Conservation (phyloP, 2,797 vertebrate genomes). For the Mionectes olivaceus region DNA sequence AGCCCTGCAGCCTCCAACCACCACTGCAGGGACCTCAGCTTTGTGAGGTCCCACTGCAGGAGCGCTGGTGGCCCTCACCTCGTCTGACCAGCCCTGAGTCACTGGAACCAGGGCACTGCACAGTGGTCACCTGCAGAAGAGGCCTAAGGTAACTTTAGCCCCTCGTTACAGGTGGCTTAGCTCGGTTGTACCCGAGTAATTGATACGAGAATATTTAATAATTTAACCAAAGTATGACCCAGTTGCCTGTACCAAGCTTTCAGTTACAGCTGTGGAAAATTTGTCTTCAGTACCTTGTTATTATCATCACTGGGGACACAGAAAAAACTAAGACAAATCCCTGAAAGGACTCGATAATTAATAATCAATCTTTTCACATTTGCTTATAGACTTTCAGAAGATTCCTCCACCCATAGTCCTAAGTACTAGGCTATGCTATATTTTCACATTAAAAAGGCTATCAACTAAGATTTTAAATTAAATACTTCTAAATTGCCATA, state of each 20-base stretch:
- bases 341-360: not conserved
- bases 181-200: accelerated
- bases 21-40: accelerated
- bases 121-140: not conserved
- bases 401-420: not conserved
- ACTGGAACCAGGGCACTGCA: not conserved
- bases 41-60: accelerated
- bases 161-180: not conserved
- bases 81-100: accelerated
- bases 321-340: not conserved
- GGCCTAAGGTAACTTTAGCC: not conserved
- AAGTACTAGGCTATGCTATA: not conserved
- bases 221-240: constrained; percentile 3
- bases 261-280: not conserved
- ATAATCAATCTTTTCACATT: not conserved
- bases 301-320: not conserved
- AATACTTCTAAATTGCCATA: not conserved
- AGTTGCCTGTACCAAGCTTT: not conserved
- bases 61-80: accelerated
- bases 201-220: not conserved
- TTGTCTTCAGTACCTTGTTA: not conserved
- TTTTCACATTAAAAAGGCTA: not conserved
- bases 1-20: accelerated
- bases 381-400: not conserved
- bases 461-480: not conserved